phyloP scores from a whole-genome alignment of 1,140 invertebrate genomes.

The Himalopsyche phryganea region DNA sequence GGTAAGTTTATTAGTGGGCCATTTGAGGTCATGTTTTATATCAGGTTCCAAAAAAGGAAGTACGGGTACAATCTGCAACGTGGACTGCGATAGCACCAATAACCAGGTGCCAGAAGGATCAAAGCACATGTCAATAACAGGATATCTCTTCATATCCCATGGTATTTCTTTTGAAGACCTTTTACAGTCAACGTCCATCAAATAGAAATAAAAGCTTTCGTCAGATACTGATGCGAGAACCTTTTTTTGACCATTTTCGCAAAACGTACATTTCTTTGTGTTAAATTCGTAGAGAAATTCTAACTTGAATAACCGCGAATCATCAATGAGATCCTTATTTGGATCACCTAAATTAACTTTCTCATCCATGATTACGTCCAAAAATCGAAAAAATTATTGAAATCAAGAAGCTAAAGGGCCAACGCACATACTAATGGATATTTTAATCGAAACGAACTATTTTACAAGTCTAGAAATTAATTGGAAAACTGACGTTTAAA shows the following conservation, averaged over 20 bases:
- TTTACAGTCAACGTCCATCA: conserved; percentile 40
- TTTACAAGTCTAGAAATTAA: too few species aligned
- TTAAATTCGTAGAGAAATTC: conserved; percentile 16
- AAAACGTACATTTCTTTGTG: conserved; percentile 21
- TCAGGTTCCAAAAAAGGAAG: conserved; percentile 16
- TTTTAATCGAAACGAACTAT: too few species aligned
- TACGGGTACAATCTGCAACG: conserved; percentile 17
- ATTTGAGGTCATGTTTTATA: conserved; percentile 14
- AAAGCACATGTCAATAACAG: conserved; percentile 60
- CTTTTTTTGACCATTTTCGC: conserved; percentile 20
- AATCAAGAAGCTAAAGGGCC: too few species aligned
- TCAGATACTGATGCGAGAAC: conserved; percentile 21
- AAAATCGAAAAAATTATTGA: too few species aligned
- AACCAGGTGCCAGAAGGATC: conserved; percentile 63
- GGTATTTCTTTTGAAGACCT: conserved; percentile 46
- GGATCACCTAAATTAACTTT: too few species aligned
- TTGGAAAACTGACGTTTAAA: too few species aligned
- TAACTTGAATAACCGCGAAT: conserved; percentile 21
- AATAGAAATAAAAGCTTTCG: conserved; percentile 10
- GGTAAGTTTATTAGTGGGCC: conserved; percentile 13
- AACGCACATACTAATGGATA: too few species aligned
- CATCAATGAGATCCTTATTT: not conserved
- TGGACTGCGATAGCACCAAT: conserved; percentile 41
- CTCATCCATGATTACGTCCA: not conserved
- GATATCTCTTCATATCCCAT: conserved; percentile 54